Base-by-base conservation (phyloP, 2,113 vertebrate species). In the Tachycineta bicolor region DNA sequence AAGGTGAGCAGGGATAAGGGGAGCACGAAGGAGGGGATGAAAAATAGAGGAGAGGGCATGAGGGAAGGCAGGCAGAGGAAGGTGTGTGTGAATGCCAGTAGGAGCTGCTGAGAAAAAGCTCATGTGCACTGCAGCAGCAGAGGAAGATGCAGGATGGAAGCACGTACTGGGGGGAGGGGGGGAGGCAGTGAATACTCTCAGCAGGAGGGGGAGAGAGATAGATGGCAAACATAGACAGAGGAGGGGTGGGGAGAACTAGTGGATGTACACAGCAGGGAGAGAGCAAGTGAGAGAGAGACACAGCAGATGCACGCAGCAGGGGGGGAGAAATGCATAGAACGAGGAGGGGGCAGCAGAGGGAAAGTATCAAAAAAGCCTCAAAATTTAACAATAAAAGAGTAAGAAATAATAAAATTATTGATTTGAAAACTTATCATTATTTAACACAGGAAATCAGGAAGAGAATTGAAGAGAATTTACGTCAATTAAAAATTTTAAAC, bases 251-350 rank as follows among this genome's bases (percentile, higher is more conserved):
- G 93, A 93, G 89, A 93, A 96, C 94, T 78, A 64, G 95, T 93
- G 94, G 94, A 95, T 97, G 93, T 97, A 93, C 93, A 3, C 97
- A 96, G 96, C 93, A 95, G 94, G 90, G 65, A 78, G 94, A 92
- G 76, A 53, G 89, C 79, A 71, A 92, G 94, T 13, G 87, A 92
- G 83, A 95, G 95, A 96, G 92, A 96, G 63, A 60, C 94, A 52
- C 78, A 92, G 96, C 97, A 98, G 97, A 97, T 97, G 96, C 92
- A 76, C 95, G 5, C 96, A 94, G 97, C 95, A 37, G n/a, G 96
- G 97, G 69, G 93, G 76, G 77, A 85, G 74, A 94, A 88, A 96
- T 56, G 94, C 96, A 82, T 93, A 39, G 93, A 94, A 77, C 8
- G 24, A 47, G 93, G 68, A 13, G 60, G 68, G 55, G 41, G 80